These are phyloP conservation scores for Scotopteryx bipunctaria DNA, from an alignment of 2,888 invertebrate genomes.

Conservation along the genomic window DNA sequence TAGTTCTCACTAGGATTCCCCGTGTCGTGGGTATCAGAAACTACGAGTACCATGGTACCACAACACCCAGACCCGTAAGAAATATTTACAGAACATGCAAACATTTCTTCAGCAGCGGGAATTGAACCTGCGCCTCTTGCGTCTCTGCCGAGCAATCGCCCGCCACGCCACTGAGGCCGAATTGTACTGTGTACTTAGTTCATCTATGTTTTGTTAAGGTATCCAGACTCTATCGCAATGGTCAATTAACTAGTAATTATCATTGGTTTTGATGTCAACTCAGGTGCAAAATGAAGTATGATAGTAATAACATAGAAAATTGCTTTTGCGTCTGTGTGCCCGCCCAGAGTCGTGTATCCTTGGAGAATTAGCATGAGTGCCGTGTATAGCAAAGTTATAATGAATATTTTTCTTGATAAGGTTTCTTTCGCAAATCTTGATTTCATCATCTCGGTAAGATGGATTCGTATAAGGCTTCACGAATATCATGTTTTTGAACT, in stretches of 20 bases:
- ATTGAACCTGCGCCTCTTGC: no score
- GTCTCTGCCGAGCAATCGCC: no score
- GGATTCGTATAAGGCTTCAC: conserved; percentile 14
- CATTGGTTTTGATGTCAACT: conserved; percentile 36
- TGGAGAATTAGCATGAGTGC: conserved; percentile 39
- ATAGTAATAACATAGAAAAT: conserved; percentile 40
- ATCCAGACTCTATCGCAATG: not conserved
- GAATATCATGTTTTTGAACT: conserved; percentile 10
- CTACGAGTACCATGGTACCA: no score
- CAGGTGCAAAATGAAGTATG: conserved; percentile 41
- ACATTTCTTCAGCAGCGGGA: no score
- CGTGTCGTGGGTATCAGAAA: no score
- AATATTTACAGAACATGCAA: no score
- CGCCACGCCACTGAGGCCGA: no score
- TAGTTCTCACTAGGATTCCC: no score
- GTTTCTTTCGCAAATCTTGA: conserved; percentile 50
- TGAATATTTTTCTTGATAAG: conserved; percentile 56
- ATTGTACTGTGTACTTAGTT: no score
- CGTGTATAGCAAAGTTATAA: conserved; percentile 48
- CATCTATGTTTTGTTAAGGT: no score
- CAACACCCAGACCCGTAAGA: no score
- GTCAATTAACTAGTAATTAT: conserved; percentile 16
- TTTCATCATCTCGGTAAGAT: conserved; percentile 36
- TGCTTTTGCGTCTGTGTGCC: conserved; percentile 38
- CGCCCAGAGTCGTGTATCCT: conserved; percentile 31